Percentiles rank a stretch among this genome's conserved stretches.
These are phyloP conservation scores for Cynopterus sphinx DNA, from an alignment of 2,797 vertebrate species.

Conservation along the genomic window DNA sequence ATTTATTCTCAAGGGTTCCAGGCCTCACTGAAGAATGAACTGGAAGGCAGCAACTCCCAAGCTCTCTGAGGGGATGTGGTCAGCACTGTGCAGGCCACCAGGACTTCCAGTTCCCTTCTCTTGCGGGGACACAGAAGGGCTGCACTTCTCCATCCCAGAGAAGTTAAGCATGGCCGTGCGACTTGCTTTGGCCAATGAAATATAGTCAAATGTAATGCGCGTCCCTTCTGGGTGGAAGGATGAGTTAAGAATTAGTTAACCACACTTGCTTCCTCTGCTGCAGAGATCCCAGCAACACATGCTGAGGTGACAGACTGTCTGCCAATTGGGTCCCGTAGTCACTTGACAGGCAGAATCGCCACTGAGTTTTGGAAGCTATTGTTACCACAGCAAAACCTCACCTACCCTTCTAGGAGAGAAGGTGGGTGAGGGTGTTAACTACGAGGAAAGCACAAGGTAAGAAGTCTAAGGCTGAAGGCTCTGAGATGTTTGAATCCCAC, in stretches of 20 bases:
- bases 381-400: not conserved
- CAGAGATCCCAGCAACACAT: not conserved
- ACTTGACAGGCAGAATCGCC: not conserved
- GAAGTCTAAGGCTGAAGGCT: not conserved
- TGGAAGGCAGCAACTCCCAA: not conserved
- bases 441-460: not conserved
- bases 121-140: not conserved
- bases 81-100: rapidly evolving
- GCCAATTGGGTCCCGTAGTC: not conserved
- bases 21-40: not conserved
- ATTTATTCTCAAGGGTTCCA: not conserved
- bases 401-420: not conserved
- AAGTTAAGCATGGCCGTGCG: not conserved
- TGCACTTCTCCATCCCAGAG: not conserved
- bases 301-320: not conserved
- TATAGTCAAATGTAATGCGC: not conserved
- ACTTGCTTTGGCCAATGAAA: not conserved
- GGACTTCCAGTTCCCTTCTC: not conserved
- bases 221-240: not conserved
- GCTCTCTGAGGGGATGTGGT: not conserved
- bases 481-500: not conserved
- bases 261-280: rapidly evolving
- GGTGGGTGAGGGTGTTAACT: not conserved
- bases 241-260: not conserved
- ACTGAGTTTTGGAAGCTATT: not conserved